phyloP scores from a whole-genome alignment of 2,888 invertebrate genomes.

The Meta bourneti region DNA sequence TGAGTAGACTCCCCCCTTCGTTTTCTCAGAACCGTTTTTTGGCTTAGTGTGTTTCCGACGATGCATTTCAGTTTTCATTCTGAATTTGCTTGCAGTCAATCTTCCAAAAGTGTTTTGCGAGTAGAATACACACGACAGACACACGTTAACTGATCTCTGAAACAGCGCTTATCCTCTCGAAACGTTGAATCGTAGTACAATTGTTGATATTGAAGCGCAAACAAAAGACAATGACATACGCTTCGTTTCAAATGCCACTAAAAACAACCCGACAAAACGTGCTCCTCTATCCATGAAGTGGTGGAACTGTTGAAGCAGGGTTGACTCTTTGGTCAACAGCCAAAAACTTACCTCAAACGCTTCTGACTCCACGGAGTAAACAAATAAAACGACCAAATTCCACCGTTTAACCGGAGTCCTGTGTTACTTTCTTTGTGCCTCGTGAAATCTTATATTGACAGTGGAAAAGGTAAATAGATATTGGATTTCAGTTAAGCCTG shows the following conservation, averaged over 20 bases:
- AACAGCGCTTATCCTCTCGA: slow-evolving; percentile 5
- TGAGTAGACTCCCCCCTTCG: too few relatives aligned
- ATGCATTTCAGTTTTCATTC: too few relatives aligned
- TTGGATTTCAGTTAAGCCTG: slow-evolving; percentile 5
- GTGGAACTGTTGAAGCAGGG: background rate
- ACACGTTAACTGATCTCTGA: background rate
- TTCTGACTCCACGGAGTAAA: background rate
- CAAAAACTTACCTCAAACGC: slow-evolving; percentile 3
- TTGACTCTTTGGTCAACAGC: background rate
- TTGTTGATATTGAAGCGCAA: too few relatives aligned
- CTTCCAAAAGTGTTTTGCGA: too few relatives aligned
- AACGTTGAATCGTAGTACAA: background rate
- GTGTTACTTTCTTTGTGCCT: slow-evolving; percentile 13
- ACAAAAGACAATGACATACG: background rate
- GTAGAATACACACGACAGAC: too few relatives aligned
- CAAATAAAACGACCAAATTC: background rate
- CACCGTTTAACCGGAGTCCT: slow-evolving; percentile 8
- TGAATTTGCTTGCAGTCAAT: too few relatives aligned
- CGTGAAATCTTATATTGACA: slow-evolving; percentile 14
- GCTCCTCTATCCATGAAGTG: background rate
- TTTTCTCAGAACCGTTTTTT: too few relatives aligned
- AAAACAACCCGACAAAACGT: background rate
- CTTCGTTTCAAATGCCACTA: background rate
- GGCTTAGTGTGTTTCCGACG: too few relatives aligned
- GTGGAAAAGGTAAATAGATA: background rate